These are phyloP conservation scores for Cactoblastis cactorum DNA, from an alignment of 2,888 invertebrate species.

Conservation along the genomic window DNA sequence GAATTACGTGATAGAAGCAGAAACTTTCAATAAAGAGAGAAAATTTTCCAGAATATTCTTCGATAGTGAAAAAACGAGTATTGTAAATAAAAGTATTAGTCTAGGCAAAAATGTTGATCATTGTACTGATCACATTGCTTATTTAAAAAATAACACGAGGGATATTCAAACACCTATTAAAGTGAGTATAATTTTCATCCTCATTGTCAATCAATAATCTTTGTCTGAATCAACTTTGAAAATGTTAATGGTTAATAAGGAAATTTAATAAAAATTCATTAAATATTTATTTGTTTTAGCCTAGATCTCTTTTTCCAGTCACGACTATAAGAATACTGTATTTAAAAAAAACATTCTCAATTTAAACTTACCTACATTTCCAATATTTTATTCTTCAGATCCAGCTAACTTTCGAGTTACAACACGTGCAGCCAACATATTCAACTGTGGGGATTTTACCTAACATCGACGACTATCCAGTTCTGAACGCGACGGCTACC, in stretches of 20 bases:
- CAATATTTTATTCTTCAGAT: constrained; percentile 71
- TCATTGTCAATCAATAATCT: no score
- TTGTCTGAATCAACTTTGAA: no score
- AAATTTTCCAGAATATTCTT: constrained; percentile 92
- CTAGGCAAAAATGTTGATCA: constrained; percentile 80
- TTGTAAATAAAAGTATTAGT: constrained; percentile 81
- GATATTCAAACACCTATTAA: constrained; percentile 94
- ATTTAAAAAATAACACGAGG: constrained; percentile 90
- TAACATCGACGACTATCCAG: constrained; percentile 88
- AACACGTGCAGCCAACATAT: constrained; percentile 82
- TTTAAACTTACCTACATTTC: not conserved
- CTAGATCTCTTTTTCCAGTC: no score
- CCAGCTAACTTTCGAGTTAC: constrained; percentile 89
- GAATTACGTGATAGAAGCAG: constrained; percentile 89
- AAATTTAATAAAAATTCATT: no score
- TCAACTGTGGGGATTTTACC: constrained; percentile 79
- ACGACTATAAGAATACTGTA: no score
- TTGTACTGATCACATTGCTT: constrained; percentile 89
- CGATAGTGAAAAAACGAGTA: constrained; percentile 79
- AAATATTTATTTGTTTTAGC: no score
- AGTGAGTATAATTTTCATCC: constrained; percentile 47
- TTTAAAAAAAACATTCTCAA: no score
- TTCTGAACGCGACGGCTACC: constrained; percentile 92
- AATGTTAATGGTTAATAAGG: no score
- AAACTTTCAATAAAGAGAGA: constrained; percentile 85